A percentile compares a stretch with the other conserved stretches of the same genome.
Conservation (phyloP, 2,113 vertebrate genomes). For the Fulmarus glacialis region DNA sequence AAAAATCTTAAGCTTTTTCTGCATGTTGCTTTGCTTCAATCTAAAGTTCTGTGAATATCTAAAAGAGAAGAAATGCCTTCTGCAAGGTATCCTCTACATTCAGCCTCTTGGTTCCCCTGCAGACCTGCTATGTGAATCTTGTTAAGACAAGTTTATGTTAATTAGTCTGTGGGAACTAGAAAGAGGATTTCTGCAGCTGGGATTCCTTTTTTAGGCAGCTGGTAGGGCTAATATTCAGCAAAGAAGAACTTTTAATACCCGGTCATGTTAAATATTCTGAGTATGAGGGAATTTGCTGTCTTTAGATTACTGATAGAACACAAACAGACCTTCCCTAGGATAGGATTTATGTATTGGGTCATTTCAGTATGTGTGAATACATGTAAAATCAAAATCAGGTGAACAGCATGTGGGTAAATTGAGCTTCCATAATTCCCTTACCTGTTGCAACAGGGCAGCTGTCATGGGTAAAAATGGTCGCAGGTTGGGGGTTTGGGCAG, state of each 20-base stretch:
- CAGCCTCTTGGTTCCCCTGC: background rate
- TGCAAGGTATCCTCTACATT: background rate
- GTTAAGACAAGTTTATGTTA: background rate
- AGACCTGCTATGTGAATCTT: background rate
- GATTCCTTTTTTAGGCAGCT: background rate
- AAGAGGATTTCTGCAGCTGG: background rate
- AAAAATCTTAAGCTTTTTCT: conserved; percentile 42
- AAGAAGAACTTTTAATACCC: background rate
- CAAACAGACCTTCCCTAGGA: background rate
- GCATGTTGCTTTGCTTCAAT: conserved; percentile 35
- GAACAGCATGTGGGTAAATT: background rate
- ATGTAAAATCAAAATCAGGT: background rate
- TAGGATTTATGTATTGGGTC: background rate
- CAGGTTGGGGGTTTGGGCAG: background rate
- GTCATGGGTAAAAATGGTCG: rapidly evolving
- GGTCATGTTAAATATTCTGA: background rate
- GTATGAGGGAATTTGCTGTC: background rate
- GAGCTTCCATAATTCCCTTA: background rate
- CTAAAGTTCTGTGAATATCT: background rate
- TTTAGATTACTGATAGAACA: background rate
- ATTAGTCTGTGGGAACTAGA: background rate
- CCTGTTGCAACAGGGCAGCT: background rate
- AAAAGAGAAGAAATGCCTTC: background rate
- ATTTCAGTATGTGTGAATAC: background rate
- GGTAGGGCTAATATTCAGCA: background rate